These are phyloP conservation scores for Tympanoctomys barrerae DNA, from an alignment of 2,797 vertebrate genomes.

Conservation along the genomic window DNA sequence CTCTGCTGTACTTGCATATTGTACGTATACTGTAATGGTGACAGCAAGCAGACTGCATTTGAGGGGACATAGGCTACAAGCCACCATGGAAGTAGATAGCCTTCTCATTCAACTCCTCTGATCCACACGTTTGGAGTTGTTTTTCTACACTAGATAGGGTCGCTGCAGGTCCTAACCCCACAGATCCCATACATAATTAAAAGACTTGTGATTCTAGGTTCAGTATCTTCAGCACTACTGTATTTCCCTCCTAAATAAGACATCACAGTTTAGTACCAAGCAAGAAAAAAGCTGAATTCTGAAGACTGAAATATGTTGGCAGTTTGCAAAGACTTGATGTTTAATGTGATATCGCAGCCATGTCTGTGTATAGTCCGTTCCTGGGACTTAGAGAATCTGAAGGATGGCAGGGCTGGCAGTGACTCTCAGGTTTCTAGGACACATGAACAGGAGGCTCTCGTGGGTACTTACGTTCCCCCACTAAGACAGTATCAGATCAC, in stretches of 20 bases:
- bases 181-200: neutral
- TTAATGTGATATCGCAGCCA: neutral
- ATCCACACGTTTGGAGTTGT: neutral
- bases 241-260: neutral
- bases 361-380: neutral
- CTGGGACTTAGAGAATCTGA: neutral
- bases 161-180: neutral
- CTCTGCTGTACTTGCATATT: neutral
- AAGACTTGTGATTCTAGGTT: neutral
- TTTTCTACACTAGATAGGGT: neutral
- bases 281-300: neutral
- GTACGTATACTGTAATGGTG: neutral
- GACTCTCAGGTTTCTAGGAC: neutral
- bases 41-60: neutral
- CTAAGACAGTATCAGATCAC: neutral
- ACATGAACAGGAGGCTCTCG: neutral
- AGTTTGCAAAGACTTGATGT: neutral
- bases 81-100: neutral
- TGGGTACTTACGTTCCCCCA: neutral
- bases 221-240: neutral
- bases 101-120: neutral
- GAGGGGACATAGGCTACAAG: neutral
- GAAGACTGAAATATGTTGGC: neutral
- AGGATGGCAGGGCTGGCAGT: neutral
- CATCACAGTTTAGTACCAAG: slow-evolving; percentile 49